Conservation (phyloP, 2,113 vertebrate species). For the Turnix velox region DNA sequence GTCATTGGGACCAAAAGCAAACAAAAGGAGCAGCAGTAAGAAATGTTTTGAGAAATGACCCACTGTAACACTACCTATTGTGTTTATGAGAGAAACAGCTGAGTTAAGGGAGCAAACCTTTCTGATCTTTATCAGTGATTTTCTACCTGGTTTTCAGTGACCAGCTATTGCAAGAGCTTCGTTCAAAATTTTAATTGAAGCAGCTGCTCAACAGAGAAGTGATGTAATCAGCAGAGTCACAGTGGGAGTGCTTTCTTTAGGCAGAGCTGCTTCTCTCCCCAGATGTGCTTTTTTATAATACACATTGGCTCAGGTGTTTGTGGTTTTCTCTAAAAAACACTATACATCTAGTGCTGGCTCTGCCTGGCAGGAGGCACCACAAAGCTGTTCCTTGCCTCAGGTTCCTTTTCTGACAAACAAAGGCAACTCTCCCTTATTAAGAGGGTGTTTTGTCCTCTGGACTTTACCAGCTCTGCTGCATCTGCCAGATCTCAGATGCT, state of each 20-base stretch:
- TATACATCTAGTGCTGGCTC: background rate
- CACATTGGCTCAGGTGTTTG: background rate
- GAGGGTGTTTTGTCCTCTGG: background rate
- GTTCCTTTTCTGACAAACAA: background rate
- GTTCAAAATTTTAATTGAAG: background rate
- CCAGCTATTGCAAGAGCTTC: background rate
- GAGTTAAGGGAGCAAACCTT: background rate
- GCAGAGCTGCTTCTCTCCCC: background rate
- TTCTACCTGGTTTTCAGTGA: background rate
- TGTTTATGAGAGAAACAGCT: background rate
- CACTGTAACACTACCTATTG: fast-evolving
- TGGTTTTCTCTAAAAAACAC: background rate
- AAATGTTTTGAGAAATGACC: background rate
- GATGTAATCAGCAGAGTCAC: background rate
- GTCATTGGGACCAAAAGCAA: background rate
- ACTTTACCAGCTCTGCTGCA: background rate
- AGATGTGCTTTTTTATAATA: background rate
- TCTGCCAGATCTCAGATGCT: background rate
- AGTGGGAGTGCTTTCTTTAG: background rate
- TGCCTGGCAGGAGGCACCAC: background rate
- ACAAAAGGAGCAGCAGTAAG: background rate
- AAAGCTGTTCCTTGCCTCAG: background rate
- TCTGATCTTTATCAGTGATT: background rate
- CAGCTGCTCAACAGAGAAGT: background rate
- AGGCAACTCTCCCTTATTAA: background rate